phyloP scores from a whole-genome alignment of 64 coral and sea anemone genomes.

The Dendrophyllia cribrosa region DNA sequence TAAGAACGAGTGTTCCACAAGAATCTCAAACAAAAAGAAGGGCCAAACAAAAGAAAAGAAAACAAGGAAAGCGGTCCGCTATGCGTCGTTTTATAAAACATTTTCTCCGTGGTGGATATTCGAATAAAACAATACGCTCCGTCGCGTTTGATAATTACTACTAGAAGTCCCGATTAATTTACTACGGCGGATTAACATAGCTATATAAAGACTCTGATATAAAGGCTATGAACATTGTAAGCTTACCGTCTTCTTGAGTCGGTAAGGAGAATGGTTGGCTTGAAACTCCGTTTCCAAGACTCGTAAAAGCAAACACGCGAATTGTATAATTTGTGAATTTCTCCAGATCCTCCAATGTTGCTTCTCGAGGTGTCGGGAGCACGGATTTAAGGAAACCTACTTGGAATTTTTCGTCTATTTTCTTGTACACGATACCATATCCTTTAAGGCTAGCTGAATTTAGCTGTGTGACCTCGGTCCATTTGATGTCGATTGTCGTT shows the following conservation, averaged over 20 bases:
- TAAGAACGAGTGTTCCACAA: no score
- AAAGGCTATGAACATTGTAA: background rate
- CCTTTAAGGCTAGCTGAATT: constrained; percentile 21
- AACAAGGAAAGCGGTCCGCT: no score
- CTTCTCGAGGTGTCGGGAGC: background rate
- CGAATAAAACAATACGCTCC: no score
- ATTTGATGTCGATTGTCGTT: constrained; percentile 46
- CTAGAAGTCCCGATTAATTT: no score
- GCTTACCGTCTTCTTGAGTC: constrained; percentile 78
- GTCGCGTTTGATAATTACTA: no score
- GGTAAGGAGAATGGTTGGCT: constrained; percentile 54
- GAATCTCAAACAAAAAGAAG: no score
- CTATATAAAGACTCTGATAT: background rate
- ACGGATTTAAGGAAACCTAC: constrained; percentile 41
- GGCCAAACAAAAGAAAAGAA: no score
- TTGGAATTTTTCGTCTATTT: constrained; percentile 13
- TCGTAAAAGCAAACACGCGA: constrained; percentile 61
- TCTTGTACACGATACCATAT: constrained; percentile 72
- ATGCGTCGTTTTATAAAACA: no score
- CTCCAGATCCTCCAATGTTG: constrained; percentile 16
- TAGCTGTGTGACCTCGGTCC: constrained; percentile 39
- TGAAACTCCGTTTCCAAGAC: constrained; percentile 74
- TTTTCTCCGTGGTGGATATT: no score
- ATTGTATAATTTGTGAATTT: constrained; percentile 74
- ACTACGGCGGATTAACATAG: background rate